phyloP scores from a whole-genome alignment of 2,888 invertebrate species.

The Heliconius cydno region DNA sequence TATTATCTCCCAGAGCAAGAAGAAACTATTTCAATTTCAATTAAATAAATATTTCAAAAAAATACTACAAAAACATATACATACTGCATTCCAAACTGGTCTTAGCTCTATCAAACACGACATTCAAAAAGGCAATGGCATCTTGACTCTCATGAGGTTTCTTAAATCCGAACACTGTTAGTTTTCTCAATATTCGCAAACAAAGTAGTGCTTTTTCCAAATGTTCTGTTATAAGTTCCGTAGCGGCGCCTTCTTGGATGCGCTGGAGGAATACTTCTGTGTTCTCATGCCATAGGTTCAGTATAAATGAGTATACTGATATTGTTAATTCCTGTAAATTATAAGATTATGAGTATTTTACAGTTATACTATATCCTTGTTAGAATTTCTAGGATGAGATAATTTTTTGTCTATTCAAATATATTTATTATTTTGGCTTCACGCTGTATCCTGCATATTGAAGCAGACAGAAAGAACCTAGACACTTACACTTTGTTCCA shows the following conservation, averaged over 20 bases:
- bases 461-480: no score
- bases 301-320: constrained; percentile 88
- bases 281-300: constrained; percentile 91
- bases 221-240: constrained; percentile 85
- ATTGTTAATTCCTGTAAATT: constrained; percentile 87
- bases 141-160: constrained; percentile 89
- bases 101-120: constrained; percentile 90
- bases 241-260: constrained; percentile 84
- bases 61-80: constrained; percentile 63
- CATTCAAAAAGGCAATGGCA: constrained; percentile 90
- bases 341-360: background rate
- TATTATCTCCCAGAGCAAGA: background rate
- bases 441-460: no score
- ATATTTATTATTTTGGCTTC: no score
- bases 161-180: constrained; percentile 92
- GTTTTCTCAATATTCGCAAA: constrained; percentile 92
- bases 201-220: constrained; percentile 91
- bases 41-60: background rate
- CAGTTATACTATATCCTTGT: background rate
- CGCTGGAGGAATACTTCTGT: constrained; percentile 87
- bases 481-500: no score
- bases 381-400: no score
- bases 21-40: background rate
- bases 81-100: constrained; percentile 92
- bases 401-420: no score